Evolutionary conservation across 92 coral and sea anemone genomes (phyloP).

Genomic region (Heteractis magnifica): DNA sequence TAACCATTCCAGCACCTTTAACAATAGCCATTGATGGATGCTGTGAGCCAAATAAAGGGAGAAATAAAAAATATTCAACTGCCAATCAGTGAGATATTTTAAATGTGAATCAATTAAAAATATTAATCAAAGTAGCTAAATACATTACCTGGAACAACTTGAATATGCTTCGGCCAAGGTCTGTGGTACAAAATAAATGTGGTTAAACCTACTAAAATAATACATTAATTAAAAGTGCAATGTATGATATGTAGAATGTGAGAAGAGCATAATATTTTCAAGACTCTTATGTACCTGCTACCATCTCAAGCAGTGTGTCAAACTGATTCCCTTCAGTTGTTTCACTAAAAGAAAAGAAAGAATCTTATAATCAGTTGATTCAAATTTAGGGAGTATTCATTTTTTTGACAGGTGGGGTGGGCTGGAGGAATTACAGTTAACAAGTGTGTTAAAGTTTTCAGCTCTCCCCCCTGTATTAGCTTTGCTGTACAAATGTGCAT

Average conservation of each 20-base stretch:
- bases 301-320: constrained; percentile 87
- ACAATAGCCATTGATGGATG: constrained; percentile 98
- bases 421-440: not conserved
- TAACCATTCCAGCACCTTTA: constrained; percentile 98
- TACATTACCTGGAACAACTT: constrained; percentile 76
- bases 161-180: constrained; percentile 89
- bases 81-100: too few species aligned
- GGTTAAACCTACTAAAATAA: not conserved
- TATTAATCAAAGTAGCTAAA: not conserved
- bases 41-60: constrained; percentile 34
- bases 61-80: not conserved
- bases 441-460: too few species aligned
- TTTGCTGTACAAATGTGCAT: too few species aligned
- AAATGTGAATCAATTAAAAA: not conserved
- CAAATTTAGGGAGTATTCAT: too few species aligned
- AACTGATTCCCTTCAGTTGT: constrained; percentile 96
- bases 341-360: constrained; percentile 55
- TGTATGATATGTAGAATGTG: constrained; percentile 7
- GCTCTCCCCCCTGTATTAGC: too few species aligned
- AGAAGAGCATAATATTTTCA: not conserved
- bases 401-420: too few species aligned
- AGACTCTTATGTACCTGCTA: constrained; percentile 57
- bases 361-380: not conserved
- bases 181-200: constrained; percentile 21
- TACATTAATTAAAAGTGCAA: not conserved